Evolutionary conservation across 2,797 vertebrate genomes (phyloP), one percentile per base, ranked within the genome.

Genomic region (Dromococcyx pavoninus): DNA sequence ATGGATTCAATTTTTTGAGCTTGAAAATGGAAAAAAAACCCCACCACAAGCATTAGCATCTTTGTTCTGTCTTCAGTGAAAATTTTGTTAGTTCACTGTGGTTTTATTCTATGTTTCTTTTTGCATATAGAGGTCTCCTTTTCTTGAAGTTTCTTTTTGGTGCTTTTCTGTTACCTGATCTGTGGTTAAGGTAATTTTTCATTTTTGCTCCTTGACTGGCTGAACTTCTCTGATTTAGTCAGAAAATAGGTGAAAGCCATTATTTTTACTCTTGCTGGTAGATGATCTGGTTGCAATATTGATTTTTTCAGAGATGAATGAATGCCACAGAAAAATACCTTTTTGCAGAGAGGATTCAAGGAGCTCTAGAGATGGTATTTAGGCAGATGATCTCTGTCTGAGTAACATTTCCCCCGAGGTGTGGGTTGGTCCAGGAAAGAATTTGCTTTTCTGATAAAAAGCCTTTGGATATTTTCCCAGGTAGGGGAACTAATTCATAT

Each of bases 391-490:
- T 88, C 25, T 62, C 33, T 67, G 24, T 77, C 64, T 60, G 67
- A 90, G 44, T 70, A 86, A 65, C 50, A 32, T 83, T 80, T 91
- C 56, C 74, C 91, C 37, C 8, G 19, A 46, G 54, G 25, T 66
- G n/a, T 69, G 62, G 19, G 37, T 28, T 89, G 46, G 65, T 78
- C 69, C 43, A 81, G 32, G 19, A 83, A 93, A 80, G 18, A 80
- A 89, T 80, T 86, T 94, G 7, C 19, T 94, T 79, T 78, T 30
- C 28, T 73, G 44, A 80, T 89, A 89, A 75, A 60, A 72, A 91
- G 17, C 5, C 44, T 67, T 91, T 96, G 89, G 91, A 79, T 35
- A 61, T 79, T 70, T 91, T 93, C 88, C 83, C 46, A 91, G 80
- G 43, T 78, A 67, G 48, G 76, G 53, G 41, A 93, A 89, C 35